Percentiles rank a stretch among this genome's conserved stretches.
These are phyloP conservation scores for Malurus cyaneus DNA, from an alignment of 2,113 vertebrate genomes.

Conservation along the genomic window DNA sequence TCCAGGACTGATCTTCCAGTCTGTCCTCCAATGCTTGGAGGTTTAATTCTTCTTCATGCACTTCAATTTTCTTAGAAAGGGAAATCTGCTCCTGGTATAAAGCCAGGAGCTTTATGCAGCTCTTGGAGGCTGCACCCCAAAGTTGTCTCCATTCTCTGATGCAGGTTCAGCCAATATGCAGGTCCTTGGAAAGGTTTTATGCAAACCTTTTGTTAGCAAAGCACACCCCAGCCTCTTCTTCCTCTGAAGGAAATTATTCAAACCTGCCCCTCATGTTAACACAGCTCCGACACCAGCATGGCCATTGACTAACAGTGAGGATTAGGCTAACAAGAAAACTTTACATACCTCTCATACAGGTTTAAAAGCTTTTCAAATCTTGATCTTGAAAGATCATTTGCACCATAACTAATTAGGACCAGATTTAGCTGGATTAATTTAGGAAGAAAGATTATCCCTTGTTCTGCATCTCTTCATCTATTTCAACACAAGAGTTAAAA, in stretches of 20 bases:
- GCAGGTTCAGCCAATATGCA: neutral
- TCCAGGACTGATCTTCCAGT: neutral
- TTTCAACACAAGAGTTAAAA: conserved; percentile 18
- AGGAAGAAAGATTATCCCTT: neutral
- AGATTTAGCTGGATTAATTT: neutral
- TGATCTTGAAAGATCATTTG: neutral
- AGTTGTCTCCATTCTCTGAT: fast-evolving
- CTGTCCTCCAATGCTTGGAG: neutral
- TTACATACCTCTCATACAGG: neutral
- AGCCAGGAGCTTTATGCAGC: fast-evolving
- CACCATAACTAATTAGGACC: neutral
- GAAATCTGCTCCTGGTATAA: neutral
- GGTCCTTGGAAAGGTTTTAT: neutral
- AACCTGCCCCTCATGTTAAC: neutral
- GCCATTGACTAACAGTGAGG: neutral
- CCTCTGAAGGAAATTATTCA: neutral
- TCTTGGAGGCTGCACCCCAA: neutral
- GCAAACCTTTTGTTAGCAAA: neutral
- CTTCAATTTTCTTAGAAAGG: neutral
- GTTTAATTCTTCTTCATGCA: neutral
- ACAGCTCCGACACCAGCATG: fast-evolving
- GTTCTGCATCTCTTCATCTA: neutral
- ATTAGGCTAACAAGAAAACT: neutral
- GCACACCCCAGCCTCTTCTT: neutral
- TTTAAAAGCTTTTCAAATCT: neutral